Percentiles rank a stretch among this genome's conserved stretches.
Conservation (phyloP, 2,797 vertebrate genomes). For the Acanthornis magna region DNA sequence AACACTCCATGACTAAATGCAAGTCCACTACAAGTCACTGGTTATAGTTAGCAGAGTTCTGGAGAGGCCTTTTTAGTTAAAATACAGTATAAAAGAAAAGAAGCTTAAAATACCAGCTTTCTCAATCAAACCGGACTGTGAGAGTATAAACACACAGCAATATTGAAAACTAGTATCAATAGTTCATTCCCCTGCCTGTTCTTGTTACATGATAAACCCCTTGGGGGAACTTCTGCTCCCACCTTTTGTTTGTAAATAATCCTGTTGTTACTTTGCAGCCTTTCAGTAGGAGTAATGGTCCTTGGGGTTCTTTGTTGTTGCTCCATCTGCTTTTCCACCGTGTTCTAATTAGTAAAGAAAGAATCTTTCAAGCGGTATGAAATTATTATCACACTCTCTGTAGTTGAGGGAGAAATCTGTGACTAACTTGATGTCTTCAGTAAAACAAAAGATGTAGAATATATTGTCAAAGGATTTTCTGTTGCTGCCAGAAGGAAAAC, state of each 20-base stretch:
- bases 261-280: background rate
- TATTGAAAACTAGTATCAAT: background rate
- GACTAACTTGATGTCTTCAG: slow-evolving; percentile 72
- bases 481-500: slow-evolving; percentile 69
- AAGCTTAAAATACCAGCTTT: background rate
- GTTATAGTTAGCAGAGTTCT: background rate
- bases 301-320: slow-evolving; percentile 38
- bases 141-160: background rate
- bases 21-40: background rate
- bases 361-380: slow-evolving; percentile 47
- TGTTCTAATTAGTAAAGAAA: slow-evolving; percentile 58
- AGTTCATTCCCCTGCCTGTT: background rate
- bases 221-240: background rate
- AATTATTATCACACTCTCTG: slow-evolving; percentile 43
- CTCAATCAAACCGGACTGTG: background rate
- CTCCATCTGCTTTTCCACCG: slow-evolving; percentile 42
- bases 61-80: background rate
- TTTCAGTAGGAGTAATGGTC: background rate
- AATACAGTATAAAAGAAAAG: background rate
- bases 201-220: background rate
- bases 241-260: slow-evolving; percentile 41
- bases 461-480: slow-evolving; percentile 63
- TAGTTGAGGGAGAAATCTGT: slow-evolving; percentile 52
- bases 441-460: slow-evolving; percentile 63
- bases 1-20: background rate